These are phyloP conservation scores for Thamnaconus septentrionalis DNA, from an alignment of 2,113 vertebrate genomes.

Conservation along the genomic window DNA sequence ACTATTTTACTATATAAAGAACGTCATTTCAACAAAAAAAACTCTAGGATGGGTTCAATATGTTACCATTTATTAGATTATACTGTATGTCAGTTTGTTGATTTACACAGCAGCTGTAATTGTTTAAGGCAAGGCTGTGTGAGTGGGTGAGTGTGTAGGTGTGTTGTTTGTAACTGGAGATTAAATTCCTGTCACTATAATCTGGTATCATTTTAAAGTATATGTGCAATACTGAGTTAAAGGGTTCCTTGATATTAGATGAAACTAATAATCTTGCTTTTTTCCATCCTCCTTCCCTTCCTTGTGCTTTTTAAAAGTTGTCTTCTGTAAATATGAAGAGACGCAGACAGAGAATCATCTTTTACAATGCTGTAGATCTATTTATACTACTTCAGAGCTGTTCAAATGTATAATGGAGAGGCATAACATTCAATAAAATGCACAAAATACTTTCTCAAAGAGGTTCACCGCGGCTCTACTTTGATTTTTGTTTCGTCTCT, in stretches of 20 bases:
- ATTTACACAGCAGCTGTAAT: conserved; percentile 26
- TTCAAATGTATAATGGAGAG: conserved; percentile 62
- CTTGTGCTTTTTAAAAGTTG: conserved; percentile 52
- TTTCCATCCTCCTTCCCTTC: conserved; percentile 23
- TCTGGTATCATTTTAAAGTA: conserved; percentile 58
- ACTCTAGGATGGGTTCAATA: conserved; percentile 64
- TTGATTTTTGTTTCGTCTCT: conserved; percentile 16
- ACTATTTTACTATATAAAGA: conserved; percentile 74
- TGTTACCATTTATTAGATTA: conserved; percentile 49
- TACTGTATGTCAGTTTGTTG: conserved; percentile 59
- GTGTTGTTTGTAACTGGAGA: conserved; percentile 39
- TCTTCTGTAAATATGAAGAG: conserved; percentile 63
- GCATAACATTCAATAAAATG: conserved; percentile 71
- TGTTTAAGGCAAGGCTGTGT: conserved; percentile 27
- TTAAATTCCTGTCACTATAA: conserved; percentile 49
- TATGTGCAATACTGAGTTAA: conserved; percentile 63
- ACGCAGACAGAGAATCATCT: conserved; percentile 49
- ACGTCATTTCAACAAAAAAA: conserved; percentile 72
- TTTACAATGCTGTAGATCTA: conserved; percentile 72
- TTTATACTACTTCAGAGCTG: conserved; percentile 71
- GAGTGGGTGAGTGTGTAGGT: conserved; percentile 23
- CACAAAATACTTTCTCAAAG: conserved; percentile 70
- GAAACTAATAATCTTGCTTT: conserved; percentile 33
- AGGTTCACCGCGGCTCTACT: conserved; percentile 17
- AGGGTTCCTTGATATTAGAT: conserved; percentile 56